Evolutionary conservation across 2,113 vertebrate genomes (phyloP).

Genomic region (Cyrtonyx montezumae): DNA sequence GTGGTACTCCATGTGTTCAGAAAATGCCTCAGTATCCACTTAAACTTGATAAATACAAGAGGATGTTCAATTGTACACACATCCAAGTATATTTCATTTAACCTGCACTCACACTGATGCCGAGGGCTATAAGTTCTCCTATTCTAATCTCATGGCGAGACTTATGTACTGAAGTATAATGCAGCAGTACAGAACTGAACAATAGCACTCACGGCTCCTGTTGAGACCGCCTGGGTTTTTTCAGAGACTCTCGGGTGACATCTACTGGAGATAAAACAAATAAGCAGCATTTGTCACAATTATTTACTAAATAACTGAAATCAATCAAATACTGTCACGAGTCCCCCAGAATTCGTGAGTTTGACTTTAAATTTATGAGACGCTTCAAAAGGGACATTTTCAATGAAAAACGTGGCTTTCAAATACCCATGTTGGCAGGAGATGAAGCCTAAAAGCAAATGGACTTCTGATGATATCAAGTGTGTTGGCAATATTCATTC

Average conservation of each 20-base stretch:
- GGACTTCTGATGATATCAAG: slow-evolving; percentile 2
- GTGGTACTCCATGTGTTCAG: neutral
- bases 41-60: neutral
- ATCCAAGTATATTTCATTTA: neutral
- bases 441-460: neutral
- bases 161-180: neutral
- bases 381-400: neutral
- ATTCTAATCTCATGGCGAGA: neutral
- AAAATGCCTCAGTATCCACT: neutral
- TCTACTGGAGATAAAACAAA: slow-evolving; percentile 64
- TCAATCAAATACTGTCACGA: neutral
- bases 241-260: slow-evolving; percentile 68
- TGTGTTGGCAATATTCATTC: neutral
- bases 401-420: neutral
- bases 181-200: neutral
- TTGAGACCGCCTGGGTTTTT: neutral
- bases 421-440: slow-evolving; percentile 8
- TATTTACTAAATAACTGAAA: neutral
- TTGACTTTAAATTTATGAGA: neutral
- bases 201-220: neutral
- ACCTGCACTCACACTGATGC: neutral
- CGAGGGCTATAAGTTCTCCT: neutral
- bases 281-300: neutral
- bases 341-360: neutral
- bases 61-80: neutral